Percentiles rank a stretch among this genome's conserved stretches.
Conservation (phyloP, 2,888 invertebrate species). For the Phorcus lineatus region DNA sequence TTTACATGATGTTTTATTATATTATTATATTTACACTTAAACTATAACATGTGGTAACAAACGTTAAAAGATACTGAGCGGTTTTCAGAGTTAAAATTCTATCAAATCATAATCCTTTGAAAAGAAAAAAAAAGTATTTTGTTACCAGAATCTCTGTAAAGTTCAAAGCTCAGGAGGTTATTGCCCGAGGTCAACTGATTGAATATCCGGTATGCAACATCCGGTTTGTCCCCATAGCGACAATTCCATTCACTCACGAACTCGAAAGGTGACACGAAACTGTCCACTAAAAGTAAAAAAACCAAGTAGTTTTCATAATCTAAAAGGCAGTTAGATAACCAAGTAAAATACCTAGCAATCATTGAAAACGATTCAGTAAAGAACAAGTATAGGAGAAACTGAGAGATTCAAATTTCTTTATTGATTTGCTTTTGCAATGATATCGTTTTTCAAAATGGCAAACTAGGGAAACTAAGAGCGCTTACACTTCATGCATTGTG, state of each 20-base stretch:
- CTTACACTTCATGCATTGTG: too few species aligned
- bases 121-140: neutral
- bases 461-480: too few species aligned
- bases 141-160: neutral
- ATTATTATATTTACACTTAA: too few species aligned
- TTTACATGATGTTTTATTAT: too few species aligned
- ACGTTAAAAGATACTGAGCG: too few species aligned
- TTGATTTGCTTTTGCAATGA: too few species aligned
- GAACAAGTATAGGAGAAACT: too few species aligned
- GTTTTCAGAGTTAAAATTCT: too few species aligned
- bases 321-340: neutral
- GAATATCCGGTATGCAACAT: neutral
- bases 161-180: neutral
- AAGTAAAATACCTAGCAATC: neutral
- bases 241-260: neutral
- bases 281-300: neutral
- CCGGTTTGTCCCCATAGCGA: slow-evolving; percentile 5
- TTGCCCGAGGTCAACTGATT: neutral
- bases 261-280: slow-evolving; percentile 2
- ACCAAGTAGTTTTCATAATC: neutral
- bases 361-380: neutral
- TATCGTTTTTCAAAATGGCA: too few species aligned
- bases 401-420: too few species aligned
- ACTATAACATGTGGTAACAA: too few species aligned
- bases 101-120: too few species aligned